Evolutionary conservation across 2,797 vertebrate genomes (phyloP), one percentile per base, ranked within the genome.

Genomic region (Alectoris magna): DNA sequence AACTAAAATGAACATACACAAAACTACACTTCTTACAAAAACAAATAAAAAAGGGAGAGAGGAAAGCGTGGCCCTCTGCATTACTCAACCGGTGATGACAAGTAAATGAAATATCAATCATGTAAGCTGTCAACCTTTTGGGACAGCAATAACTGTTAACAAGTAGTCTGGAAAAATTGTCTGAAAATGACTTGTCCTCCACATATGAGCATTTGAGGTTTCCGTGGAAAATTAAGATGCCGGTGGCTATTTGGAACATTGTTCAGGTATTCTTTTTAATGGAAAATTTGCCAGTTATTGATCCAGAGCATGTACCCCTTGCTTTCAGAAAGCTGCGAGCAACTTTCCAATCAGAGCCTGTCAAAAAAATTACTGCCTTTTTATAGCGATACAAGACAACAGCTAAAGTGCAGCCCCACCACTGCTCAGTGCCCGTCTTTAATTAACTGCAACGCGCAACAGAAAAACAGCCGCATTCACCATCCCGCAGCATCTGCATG

Each of bases 211-310:
- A 94, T 91, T 97, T 74, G 96, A 97, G 97, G 96, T 97, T 97
- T 97, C 96, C 97, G 90, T 96, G 97, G 98, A 97, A 98, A 98
- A 97, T 97, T 97, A 98, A 98, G 98, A 97, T 97, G 98, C 98
- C 98, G 98, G 97, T 97, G 98, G 98, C 98, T 98, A 98, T 98
- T 98, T 98, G 98, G 97, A 97, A 98, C 98, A 98, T 98, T 98
- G 98, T 98, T 98, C 98, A 98, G 98, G 98, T 98, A 98, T 98
- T 98, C 98, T 98, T 99, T 99, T 98, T 99, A 99, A 99, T 99
- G 98, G 98, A 97, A 99, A 99, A 99, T 99, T 98, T 98, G 98
- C 98, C 98, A 98, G 98, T 98, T 99, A 99, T 99, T 98, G 99
- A 99, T 99, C 99, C 98, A 97, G 97, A 98, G 98, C 98, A 97